Base-by-base conservation (phyloP, 2,797 vertebrate genomes). In the Catharus ustulatus region DNA sequence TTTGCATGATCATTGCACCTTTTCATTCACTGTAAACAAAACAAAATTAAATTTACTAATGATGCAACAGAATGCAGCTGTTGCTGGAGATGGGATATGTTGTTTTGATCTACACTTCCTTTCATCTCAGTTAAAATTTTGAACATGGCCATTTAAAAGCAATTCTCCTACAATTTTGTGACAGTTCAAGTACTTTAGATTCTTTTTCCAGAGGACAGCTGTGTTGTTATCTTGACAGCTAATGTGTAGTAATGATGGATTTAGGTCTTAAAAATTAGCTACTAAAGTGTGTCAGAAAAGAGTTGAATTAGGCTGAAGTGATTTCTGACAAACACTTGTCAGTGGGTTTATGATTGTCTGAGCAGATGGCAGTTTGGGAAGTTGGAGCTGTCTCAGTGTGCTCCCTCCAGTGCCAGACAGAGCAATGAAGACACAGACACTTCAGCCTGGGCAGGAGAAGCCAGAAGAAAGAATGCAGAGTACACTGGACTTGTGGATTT, bases 51-150 rank as follows among this genome's bases (percentile, higher is more conserved):
- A 87, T 91, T 92, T 92, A 72, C 49, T 66, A 84, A 45, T 84
- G 89, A 91, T 71, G 67, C n/a, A 77, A 64, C 61, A 77, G 74
- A 96, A 95, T 73, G 71, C 93, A 96, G 95, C 91, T 96, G 94
- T 58, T 86, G 40, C 40, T 40, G 52, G 59, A 51, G 59, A 68
- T 40, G 75, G 72, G 29, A 20, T 75, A n/a, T 20, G 34, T 62
- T 87, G 67, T 76, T 96, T 94, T 68, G 57, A 90, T 85, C 77
- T 69, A 62, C 0, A 8, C 48, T 94, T 84, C 66, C 67, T 87
- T 92, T 89, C 27, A 3, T 73, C 82, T 69, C 76, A 85, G 66
- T 82, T 84, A 71, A 72, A 64, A 93, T 68, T 77, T 76, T 86
- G 52, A 90, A 78, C 30, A 18, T 11, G 40, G 61, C 36, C 55